phyloP scores from a whole-genome alignment of 2,113 vertebrate genomes.

The Albula goreensis region DNA sequence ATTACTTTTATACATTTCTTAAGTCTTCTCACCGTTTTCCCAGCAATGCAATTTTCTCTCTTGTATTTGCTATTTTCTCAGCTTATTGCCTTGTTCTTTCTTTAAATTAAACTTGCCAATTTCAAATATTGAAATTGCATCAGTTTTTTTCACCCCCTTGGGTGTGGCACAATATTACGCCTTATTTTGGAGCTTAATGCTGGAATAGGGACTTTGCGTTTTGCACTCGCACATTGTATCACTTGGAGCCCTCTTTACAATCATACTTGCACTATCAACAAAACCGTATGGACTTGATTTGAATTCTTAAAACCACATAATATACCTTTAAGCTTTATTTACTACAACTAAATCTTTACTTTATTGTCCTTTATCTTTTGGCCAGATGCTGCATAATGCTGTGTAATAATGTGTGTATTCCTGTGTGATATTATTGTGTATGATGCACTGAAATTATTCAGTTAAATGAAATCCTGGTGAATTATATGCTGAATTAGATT shows the following conservation, averaged over 20 bases:
- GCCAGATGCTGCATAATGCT: not conserved
- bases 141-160: constrained; percentile 84
- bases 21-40: constrained; percentile 90
- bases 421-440: not conserved
- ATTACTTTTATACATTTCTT: constrained; percentile 99
- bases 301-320: not conserved
- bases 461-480: not conserved
- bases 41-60: constrained; percentile 93
- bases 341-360: too few species aligned
- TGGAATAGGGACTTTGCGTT: constrained; percentile 51
- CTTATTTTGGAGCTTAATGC: constrained; percentile 82
- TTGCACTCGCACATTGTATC: constrained; percentile 61
- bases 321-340: too few species aligned
- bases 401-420: not conserved
- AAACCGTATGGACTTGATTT: not conserved
- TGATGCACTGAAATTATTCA: not conserved
- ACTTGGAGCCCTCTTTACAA: constrained; percentile 61
- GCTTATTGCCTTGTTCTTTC: constrained; percentile 96
- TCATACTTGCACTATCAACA: not conserved
- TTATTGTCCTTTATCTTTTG: too few species aligned
- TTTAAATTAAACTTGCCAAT: constrained; percentile 98
- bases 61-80: constrained; percentile 90
- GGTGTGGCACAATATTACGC: constrained; percentile 90
- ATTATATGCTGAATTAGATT: not conserved
- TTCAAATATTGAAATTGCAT: constrained; percentile 99